A percentile compares a stretch with the other conserved stretches of the same genome.
phyloP scores from a whole-genome alignment of 2,888 invertebrate genomes.

The Lithophane ornitopus region DNA sequence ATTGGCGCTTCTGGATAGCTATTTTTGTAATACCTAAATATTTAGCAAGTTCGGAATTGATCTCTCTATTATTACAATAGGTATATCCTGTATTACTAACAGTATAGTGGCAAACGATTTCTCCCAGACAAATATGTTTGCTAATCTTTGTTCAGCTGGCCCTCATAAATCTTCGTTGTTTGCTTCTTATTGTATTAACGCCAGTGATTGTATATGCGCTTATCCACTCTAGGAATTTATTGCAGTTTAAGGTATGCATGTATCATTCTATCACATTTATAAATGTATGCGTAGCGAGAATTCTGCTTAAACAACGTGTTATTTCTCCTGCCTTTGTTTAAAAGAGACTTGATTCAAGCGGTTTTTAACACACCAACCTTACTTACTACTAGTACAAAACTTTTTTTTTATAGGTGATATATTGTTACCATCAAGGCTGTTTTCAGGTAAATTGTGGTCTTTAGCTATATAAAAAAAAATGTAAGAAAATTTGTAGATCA shows the following conservation, averaged over 20 bases:
- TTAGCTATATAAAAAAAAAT: neutral
- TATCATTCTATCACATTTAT: neutral
- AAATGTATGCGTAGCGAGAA: neutral
- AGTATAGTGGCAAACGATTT: slow-evolving; percentile 41
- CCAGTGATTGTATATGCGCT: slow-evolving; percentile 36
- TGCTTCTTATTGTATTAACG: slow-evolving; percentile 47
- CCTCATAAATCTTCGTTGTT: slow-evolving; percentile 47
- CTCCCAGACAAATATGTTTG: slow-evolving; percentile 35
- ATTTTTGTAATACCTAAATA: slow-evolving; percentile 49
- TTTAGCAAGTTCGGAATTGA: slow-evolving; percentile 36
- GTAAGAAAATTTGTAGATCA: no score
- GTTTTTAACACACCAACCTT: neutral
- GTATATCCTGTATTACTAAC: slow-evolving; percentile 37
- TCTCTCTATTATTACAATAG: slow-evolving; percentile 20
- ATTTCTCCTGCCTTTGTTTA: neutral
- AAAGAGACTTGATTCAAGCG: neutral
- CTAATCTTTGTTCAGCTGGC: slow-evolving; percentile 54
- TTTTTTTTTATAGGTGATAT: neutral
- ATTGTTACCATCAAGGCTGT: neutral
- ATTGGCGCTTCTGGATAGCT: slow-evolving; percentile 20
- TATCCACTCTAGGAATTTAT: slow-evolving; percentile 34
- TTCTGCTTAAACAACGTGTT: neutral
- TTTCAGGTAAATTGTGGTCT: neutral
- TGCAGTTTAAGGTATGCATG: neutral
- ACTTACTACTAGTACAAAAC: no score